Conservation (phyloP, 2,113 vertebrate species). For the Zosterops lateralis region DNA sequence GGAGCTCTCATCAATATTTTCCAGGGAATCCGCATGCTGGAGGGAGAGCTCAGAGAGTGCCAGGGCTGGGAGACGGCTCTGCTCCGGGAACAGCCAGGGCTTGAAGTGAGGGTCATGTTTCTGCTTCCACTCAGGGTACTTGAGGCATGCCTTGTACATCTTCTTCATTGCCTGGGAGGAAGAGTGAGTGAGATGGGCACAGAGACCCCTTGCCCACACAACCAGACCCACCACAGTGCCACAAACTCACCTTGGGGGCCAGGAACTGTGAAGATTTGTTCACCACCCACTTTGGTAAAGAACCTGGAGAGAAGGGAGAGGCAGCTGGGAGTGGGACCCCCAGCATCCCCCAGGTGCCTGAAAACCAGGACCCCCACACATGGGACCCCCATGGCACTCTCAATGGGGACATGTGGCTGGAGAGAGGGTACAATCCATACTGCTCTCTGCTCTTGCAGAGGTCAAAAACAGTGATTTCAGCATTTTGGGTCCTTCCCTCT, state of each 20-base stretch:
- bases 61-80: constrained; percentile 84
- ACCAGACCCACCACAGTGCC: not conserved
- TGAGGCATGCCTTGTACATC: constrained; percentile 89
- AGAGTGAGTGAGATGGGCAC: not conserved
- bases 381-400: not conserved
- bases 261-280: constrained; percentile 92
- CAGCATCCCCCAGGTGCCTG: not conserved
- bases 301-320: constrained; percentile 73
- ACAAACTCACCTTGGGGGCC: constrained; percentile 85
- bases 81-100: constrained; percentile 91
- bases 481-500: not conserved
- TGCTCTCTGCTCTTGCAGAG: not conserved
- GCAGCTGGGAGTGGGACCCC: not conserved
- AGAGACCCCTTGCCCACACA: not conserved
- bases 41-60: constrained; percentile 85
- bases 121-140: constrained; percentile 91
- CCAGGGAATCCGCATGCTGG: constrained; percentile 90
- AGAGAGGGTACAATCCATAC: constrained; percentile 14
- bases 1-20: constrained; percentile 91
- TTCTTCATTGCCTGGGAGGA: constrained; percentile 87
- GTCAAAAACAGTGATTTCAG: not conserved
- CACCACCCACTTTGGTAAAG: constrained; percentile 96
- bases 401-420: constrained; percentile 10
- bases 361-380: not conserved
- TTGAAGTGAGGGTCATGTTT: constrained; percentile 85